Base-by-base conservation (phyloP, 2,113 vertebrate species). In the Nannobrachium achirus region DNA sequence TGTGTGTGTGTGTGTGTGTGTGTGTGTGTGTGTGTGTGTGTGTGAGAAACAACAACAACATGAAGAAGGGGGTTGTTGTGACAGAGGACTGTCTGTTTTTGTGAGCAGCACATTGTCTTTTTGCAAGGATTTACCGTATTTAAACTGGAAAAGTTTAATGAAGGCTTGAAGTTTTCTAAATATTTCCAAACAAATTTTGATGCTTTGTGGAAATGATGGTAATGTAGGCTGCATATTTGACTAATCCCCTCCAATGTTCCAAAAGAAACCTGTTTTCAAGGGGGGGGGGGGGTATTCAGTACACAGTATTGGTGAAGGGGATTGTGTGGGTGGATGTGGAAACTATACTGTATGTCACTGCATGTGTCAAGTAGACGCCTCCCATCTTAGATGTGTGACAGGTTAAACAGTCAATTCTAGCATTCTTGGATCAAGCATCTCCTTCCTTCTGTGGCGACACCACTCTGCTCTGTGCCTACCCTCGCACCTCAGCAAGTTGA, bases 121-220 rank as follows among this genome's bases (percentile, higher is more conserved):
- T 58, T 50, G 46, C 62, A 42, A 19, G 0, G 1, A 48, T 18
- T 55, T 56, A n/a, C n/a, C n/a, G n/a, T n/a, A 67, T 76, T 13
- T 50, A 41, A 53, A 69, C 45, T 71, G 50, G 11, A 62, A 73
- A 49, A n/a, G 49, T 53, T 57, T 75, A 41, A 74, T 68, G 44
- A 8, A 40, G 58, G 40, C 42, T 19, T 40, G 66, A 9, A 45
- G 3, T 45, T 10, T 11, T 63, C 10, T 7, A 71, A 51, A 48
- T 38, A 41, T 10, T 38, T n/a, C 50, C 16, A 20, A 4, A 64
- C 18, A 72, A 40, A 73, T 60, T 39, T 33, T 52, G 18, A 14
- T 67, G 44, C 38, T 18, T 45, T 51, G 49, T 73, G 19, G 38
- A 70, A 78, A 75, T 45, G 65, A 20, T 1, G 1, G 25, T 18